Evolutionary conservation across 2,113 vertebrate species (phyloP).

Genomic region (Grus americana): DNA sequence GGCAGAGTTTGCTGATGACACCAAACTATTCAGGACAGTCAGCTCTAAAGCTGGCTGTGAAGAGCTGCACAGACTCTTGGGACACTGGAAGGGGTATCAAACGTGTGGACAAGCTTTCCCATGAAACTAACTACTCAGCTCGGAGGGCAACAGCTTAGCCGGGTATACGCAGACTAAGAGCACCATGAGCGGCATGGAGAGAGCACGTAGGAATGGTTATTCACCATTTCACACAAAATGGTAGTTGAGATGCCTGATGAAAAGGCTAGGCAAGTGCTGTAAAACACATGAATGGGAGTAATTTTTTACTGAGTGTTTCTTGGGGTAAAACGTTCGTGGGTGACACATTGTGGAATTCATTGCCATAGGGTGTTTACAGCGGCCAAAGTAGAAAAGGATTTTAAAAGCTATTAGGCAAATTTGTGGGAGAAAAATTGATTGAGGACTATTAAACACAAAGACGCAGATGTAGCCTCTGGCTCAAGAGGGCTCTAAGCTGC

Average conservation of each 20-base stretch:
- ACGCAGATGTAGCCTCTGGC: neutral
- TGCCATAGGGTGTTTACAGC: neutral
- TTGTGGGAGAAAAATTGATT: slow-evolving; percentile 40
- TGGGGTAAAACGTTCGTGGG: neutral
- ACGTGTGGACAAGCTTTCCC: neutral
- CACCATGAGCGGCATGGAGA: accelerated
- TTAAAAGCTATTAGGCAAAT: slow-evolving; percentile 52
- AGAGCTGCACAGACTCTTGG: neutral
- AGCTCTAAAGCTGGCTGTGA: neutral
- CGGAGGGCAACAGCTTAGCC: neutral
- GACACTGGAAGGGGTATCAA: neutral
- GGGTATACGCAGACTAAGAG: neutral
- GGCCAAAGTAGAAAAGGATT: neutral
- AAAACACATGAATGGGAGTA: neutral
- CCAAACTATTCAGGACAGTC: neutral
- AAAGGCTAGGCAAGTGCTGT: neutral
- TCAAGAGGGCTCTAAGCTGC: neutral
- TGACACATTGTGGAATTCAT: neutral
- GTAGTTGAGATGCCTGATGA: neutral
- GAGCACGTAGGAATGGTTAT: accelerated
- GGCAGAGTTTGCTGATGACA: neutral
- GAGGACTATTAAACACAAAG: neutral
- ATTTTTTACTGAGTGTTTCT: neutral
- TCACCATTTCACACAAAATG: accelerated
- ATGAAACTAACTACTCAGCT: neutral